Evolutionary conservation across 2,113 vertebrate species (phyloP).

Genomic region (Burhinus bistriatus): DNA sequence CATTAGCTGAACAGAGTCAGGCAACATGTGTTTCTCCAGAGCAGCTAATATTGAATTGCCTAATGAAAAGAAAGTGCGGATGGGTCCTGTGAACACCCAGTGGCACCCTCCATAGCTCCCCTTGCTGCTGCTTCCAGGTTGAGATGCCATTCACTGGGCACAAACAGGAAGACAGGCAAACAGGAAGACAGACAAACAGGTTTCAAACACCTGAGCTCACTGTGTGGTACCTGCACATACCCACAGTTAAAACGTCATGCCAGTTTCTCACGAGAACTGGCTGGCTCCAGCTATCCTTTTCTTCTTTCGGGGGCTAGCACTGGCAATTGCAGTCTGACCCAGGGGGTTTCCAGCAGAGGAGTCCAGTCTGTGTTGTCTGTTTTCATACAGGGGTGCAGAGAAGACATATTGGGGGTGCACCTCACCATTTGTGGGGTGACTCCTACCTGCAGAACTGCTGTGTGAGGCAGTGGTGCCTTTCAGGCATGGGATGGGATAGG

Average conservation of each 20-base stretch:
- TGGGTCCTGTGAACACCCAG: not conserved
- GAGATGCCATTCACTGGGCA: not conserved
- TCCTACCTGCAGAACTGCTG: not conserved
- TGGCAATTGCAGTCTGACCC: not conserved
- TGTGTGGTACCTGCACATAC: not conserved
- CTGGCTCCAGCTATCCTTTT: not conserved
- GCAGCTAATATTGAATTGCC: not conserved
- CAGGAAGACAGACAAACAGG: not conserved
- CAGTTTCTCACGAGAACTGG: not conserved
- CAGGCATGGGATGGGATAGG: not conserved
- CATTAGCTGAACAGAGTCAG: not conserved
- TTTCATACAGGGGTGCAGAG: not conserved
- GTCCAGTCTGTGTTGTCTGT: not conserved
- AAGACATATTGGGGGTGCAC: accelerated
- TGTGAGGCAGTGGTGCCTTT: not conserved
- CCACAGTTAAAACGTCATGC: not conserved
- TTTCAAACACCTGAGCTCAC: not conserved
- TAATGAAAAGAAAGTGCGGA: not conserved
- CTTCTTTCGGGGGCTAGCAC: not conserved
- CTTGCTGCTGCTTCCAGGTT: not conserved
- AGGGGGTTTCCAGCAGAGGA: not conserved
- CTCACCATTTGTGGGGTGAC: not conserved
- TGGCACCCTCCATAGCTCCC: not conserved
- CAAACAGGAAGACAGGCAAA: not conserved
- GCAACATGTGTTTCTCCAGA: not conserved